phyloP scores from a whole-genome alignment of 2,797 vertebrate species.

The Natrix natrix region DNA sequence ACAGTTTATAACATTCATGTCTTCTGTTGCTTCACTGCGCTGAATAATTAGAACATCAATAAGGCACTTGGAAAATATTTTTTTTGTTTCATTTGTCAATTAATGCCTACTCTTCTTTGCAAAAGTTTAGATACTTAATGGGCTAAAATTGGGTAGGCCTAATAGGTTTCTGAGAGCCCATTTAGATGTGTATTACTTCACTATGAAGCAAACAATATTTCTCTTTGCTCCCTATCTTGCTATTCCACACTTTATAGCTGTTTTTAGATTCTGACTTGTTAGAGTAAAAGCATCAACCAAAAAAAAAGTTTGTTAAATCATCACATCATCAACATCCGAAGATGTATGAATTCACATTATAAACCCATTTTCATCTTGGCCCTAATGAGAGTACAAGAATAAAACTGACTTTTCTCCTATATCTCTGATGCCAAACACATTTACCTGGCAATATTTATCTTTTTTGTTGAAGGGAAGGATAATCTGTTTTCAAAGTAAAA shows the following conservation, averaged over 20 bases:
- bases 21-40: not conserved
- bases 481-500: not conserved
- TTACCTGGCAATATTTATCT: not conserved
- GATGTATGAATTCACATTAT: not conserved
- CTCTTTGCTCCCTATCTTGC: not conserved
- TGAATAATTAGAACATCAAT: not conserved
- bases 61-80: not conserved
- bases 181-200: not conserved
- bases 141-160: not conserved
- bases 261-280: not conserved
- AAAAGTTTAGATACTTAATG: not conserved
- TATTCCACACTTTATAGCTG: not conserved
- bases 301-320: not conserved
- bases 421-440: not conserved
- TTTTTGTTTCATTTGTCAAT: not conserved
- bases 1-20: not conserved
- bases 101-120: not conserved
- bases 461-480: not conserved
- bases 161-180: not conserved
- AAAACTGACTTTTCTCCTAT: not conserved
- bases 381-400: not conserved
- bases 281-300: not conserved
- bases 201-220: not conserved
- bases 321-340: not conserved
- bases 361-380: not conserved